Base-by-base conservation (phyloP, 1,140 invertebrate genomes). In the Lerema accius region DNA sequence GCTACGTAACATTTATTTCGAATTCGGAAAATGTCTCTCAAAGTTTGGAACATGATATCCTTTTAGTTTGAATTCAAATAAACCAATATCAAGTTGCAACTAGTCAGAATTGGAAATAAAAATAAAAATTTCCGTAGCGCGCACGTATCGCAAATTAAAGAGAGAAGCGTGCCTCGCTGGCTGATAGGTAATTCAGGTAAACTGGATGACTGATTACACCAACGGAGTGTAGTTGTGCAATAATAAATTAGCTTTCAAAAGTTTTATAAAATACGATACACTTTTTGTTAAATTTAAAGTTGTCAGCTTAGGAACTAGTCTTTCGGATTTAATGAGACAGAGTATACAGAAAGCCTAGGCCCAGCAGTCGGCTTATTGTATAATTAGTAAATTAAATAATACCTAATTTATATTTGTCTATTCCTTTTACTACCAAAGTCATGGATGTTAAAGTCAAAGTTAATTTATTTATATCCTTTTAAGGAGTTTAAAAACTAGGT, bases 101-200 rank as follows among this genome's bases (percentile, higher is more conserved):
- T 35, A 50, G 48, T 14, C 48, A 50, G 13, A 19, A 35, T 35
- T 26, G 13, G n/a, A 26, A 37, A 14, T 48, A 48, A 48, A 48
- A 48, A 35, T 32, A 50, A 48, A 48, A 14, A 6, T 6, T 26
- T 28, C 45, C 15, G 48, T 35, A 35, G 19, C 45, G 11, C 26
- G 46, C 23, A 35, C 28, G 26, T 28, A 50, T 50, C 48, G 48
- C 14, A 50, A 50, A 50, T 50, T 50, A 35, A 50, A 50, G 48
- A 50, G 48, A 28, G 48, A 16, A 50, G 17, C 48, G 3, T 32
- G 48, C 48, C 14, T 35, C 48, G 26, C 16, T 14, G 28, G 26
- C 14, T 50, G 23, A 49, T 49, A 26, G 46, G 13, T 49, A 49
- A 49, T 49, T 32, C 46, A 49, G 46, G n/a, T 32, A 49, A 15